Base-by-base conservation (phyloP, 2,888 invertebrate genomes). In the Heteropelma amictum region DNA sequence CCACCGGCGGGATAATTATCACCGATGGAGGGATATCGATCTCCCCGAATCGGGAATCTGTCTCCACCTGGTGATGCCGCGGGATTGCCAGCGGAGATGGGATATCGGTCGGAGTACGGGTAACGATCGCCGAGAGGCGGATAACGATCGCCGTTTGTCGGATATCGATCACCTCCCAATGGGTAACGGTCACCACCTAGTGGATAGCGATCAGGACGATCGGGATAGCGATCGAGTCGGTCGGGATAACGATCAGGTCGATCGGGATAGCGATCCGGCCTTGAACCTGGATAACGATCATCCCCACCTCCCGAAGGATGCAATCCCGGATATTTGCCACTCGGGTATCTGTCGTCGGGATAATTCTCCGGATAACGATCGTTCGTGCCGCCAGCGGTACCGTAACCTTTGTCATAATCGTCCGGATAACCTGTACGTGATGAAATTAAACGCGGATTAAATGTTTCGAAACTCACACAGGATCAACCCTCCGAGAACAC, bases 11-110 rank as follows among this genome's bases (percentile, higher is more conserved):
- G 91, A 83, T 90, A 91, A 76, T 91, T 89, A 77, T 87, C 90
- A 81, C 90, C 91, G 49, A 91, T 89, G 30, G 89, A 84, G 30
- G 92, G 92, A 81, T 89, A 88, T 35, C 91, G 89, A 69, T 89
- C 89, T 5, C 90, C 86, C 21, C 89, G 89, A 61, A 85, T 86
- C 14, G 91, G 90, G 79, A 90, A 91, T 49, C 90, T 89, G 61
- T 89, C 89, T 10, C 76, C 21, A 0, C 74, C 19, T 17, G 69
- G 45, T 8, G 84, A 73, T 58, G 81, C 65, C 26, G 35, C 83
- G 4, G 81, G 58, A 0, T 78, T 45, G 7, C 89, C 88, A 0
- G n/a, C n/a, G n/a, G 90, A 90, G 78, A 89, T 77, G 33, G 90
- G 91, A 58, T 86, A 87, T 54, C 85, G 80, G 30, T 86, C 84